These are phyloP conservation scores for Peromyscus melanophrys DNA, from an alignment of 2,797 vertebrate species.

Conservation along the genomic window DNA sequence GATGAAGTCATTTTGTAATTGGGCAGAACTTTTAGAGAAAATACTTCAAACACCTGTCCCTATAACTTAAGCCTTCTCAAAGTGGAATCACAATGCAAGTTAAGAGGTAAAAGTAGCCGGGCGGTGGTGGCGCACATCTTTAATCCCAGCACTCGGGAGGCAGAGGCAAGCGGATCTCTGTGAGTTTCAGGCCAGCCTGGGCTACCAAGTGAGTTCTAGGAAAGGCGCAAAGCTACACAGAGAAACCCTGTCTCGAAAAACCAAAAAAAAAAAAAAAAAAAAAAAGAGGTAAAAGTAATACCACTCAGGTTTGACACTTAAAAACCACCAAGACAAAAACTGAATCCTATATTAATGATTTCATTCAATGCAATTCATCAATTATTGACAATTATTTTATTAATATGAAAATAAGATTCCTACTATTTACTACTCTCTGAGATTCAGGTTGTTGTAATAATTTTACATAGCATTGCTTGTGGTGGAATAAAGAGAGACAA, in stretches of 20 bases:
- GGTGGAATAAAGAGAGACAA: not conserved
- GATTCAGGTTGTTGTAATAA: not conserved
- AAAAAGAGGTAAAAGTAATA: not conserved
- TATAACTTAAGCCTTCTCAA: conserved; percentile 2
- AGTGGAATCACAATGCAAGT: not conserved
- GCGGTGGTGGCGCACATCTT: too few relatives aligned
- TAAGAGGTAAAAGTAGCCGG: not conserved
- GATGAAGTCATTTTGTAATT: conserved; percentile 14
- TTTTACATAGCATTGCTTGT: not conserved
- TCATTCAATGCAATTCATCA: not conserved
- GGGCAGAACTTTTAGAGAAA: conserved; percentile 1
- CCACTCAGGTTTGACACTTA: not conserved
- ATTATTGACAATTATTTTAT: not conserved
- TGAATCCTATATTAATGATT: not conserved
- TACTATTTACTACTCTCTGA: not conserved
- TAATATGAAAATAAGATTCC: not conserved
- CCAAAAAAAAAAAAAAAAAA: too few relatives aligned
- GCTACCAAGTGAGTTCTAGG: too few relatives aligned
- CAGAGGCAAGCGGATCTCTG: too few relatives aligned
- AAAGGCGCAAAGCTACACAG: too few relatives aligned
- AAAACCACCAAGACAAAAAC: conserved; percentile 20
- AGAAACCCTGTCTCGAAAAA: too few relatives aligned
- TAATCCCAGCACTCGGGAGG: too few relatives aligned
- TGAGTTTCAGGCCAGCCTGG: too few relatives aligned
- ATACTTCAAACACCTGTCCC: not conserved